Evolutionary conservation across 2,113 vertebrate genomes (phyloP), one percentile per base, ranked within the genome.

Genomic region (Scortum barcoo): DNA sequence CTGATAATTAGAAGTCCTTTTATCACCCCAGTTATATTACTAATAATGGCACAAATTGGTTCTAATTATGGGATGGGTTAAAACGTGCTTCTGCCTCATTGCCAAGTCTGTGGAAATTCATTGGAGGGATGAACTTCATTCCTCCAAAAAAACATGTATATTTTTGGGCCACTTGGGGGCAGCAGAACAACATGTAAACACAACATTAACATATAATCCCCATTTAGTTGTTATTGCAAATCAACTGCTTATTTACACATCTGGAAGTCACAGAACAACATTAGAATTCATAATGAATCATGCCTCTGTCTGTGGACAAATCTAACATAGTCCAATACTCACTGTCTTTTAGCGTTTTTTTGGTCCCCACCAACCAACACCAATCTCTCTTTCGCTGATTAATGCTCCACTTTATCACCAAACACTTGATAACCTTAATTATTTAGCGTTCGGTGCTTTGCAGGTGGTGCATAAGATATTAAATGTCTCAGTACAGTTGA

Each of bases 351-450:
- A 42, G 9, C 51, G 26, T n/a, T 6, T n/a, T 57, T 56, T 72
- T 56, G 51, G n/a, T 57, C 53, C 24, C 51, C n/a, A 71, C 53
- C n/a, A 56, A n/a, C 17, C 28, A n/a, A n/a, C n/a, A n/a, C n/a
- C n/a, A n/a, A 71, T 19, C 7, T 36, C 13, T 36, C 26, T 57
- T 60, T 36, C 3, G 33, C 33, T 36, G 33, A 3, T 36, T 30
- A 2, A 30, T 58, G 0, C 13, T 28, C 3, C 26, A 28, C 56
- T 28, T 1, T 26, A 7, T 30, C 56, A 57, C 56, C 56, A 1
- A 14, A 11, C 30, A 8, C 7, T n/a, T 5, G 8, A 5, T 22
- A 56, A 56, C 12, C n/a, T 26, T 30, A 28, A 5, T 28, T 14
- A 2, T 57, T 11, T 57, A 6, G 33, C 33, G n/a, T n/a, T n/a